Base-by-base conservation (phyloP, 1,140 invertebrate species). In the Ericerus pela region DNA sequence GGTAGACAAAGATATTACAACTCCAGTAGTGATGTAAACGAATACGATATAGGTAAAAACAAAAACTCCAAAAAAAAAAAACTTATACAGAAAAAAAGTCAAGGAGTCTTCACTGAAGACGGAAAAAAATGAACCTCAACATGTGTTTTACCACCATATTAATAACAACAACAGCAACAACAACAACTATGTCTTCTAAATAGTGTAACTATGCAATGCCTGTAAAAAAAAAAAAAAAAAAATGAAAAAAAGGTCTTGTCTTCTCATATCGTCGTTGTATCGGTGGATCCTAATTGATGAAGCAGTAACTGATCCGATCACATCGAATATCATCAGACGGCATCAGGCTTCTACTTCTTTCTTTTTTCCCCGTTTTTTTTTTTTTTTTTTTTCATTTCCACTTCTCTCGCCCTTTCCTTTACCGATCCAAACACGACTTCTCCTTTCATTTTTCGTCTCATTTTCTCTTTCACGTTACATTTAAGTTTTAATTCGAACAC, bases 31-130 rank as follows among this genome's bases (percentile, higher is more conserved):
- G 41, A 47, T 47, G 41, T 47, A 47, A n/a, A 47, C 41, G 20
- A 47, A 47, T 47, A 47, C 20, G 20, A 47, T 47, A 24, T 47
- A 47, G 41, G 41, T 47, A 47, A 47, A 47, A 47, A 47, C 41
- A 47, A 47, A 47, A 47, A 47, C n/a, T n/a, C n/a, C n/a, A n/a
- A n/a, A n/a, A n/a, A n/a, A n/a, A n/a, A n/a, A n/a, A n/a, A n/a
- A n/a, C n/a, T n/a, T n/a, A n/a, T n/a, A n/a, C n/a, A n/a, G n/a
- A n/a, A n/a, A n/a, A n/a, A n/a, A n/a, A n/a, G n/a, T n/a, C n/a
- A n/a, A n/a, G n/a, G n/a, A n/a, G n/a, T n/a, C n/a, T n/a, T n/a
- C n/a, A n/a, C n/a, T n/a, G n/a, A n/a, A n/a, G n/a, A n/a, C n/a
- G n/a, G n/a, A n/a, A n/a, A n/a, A n/a, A n/a, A n/a, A n/a, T n/a